phyloP scores from a whole-genome alignment of 2,888 invertebrate species.

The Ornithoptera alexandrae region DNA sequence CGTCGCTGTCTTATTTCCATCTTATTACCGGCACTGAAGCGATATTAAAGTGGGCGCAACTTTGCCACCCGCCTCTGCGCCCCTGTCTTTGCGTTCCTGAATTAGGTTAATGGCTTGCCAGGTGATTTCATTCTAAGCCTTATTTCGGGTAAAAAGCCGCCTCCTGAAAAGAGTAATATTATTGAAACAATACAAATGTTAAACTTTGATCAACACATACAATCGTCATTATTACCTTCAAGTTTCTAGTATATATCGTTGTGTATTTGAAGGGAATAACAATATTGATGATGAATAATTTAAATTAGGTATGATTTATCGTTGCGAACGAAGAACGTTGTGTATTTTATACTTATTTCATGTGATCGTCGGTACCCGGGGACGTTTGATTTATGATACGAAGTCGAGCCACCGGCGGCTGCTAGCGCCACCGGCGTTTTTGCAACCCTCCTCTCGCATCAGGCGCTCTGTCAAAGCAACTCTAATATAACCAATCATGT shows the following conservation, averaged over 20 bases:
- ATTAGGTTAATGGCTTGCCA: conserved; percentile 80
- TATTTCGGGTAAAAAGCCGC: conserved; percentile 68
- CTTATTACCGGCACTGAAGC: conserved; percentile 75
- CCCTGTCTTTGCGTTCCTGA: conserved; percentile 76
- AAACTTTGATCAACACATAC: conserved; percentile 42
- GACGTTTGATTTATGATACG: conserved; percentile 73
- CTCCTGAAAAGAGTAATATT: conserved; percentile 68
- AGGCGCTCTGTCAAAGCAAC: conserved; percentile 45
- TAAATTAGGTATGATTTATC: conserved; percentile 47
- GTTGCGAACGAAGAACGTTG: conserved; percentile 47
- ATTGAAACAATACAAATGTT: conserved; percentile 57
- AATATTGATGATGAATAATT: conserved; percentile 36
- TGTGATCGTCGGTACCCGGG: conserved; percentile 64
- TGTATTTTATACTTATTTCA: conserved; percentile 60
- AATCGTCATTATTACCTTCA: conserved; percentile 30
- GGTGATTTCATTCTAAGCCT: conserved; percentile 77
- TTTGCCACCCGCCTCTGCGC: conserved; percentile 63
- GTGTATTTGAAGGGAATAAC: conserved; percentile 20
- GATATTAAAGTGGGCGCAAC: conserved; percentile 74
- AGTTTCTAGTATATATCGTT: neutral
- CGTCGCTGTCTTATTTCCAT: conserved; percentile 76
- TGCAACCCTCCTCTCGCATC: conserved; percentile 52
- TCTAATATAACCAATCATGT: conserved; percentile 31
- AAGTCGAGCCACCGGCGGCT: conserved; percentile 60
- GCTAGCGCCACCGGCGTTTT: conserved; percentile 61